These are phyloP conservation scores for Cephus cinctus DNA, from an alignment of 1,140 invertebrate species.

Conservation along the genomic window DNA sequence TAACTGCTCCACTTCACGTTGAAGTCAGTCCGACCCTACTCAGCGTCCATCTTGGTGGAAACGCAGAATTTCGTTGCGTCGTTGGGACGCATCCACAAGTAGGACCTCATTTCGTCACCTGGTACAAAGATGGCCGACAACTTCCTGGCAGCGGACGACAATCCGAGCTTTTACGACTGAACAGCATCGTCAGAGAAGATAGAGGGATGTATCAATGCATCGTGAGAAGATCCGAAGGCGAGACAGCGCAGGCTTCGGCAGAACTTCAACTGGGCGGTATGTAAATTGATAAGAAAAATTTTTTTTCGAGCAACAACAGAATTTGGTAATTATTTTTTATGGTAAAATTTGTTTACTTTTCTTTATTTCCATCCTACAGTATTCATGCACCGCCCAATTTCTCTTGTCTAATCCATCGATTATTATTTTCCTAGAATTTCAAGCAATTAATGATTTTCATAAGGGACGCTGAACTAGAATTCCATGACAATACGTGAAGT, in stretches of 20 bases:
- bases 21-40: slow-evolving; percentile 69
- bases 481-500: no score
- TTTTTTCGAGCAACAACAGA: no score
- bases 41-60: slow-evolving; percentile 75
- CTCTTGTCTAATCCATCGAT: no score
- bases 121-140: slow-evolving; percentile 76
- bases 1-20: slow-evolving; percentile 68
- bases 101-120: slow-evolving; percentile 61
- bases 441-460: no score
- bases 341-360: neutral
- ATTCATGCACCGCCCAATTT: no score
- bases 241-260: slow-evolving; percentile 77
- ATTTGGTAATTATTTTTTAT: neutral
- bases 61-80: slow-evolving; percentile 73
- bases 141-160: slow-evolving; percentile 66
- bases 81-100: slow-evolving; percentile 53
- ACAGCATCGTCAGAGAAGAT: slow-evolving; percentile 72
- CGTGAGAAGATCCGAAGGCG: slow-evolving; percentile 70
- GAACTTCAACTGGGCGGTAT: slow-evolving; percentile 80
- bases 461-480: no score
- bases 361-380: no score
- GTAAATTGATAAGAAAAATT: slow-evolving; percentile 15
- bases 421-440: no score
- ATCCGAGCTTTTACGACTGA: slow-evolving; percentile 65
- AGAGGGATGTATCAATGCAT: slow-evolving; percentile 87